phyloP scores from a whole-genome alignment of 2,113 vertebrate genomes.

The Brachypteracias leptosomus region DNA sequence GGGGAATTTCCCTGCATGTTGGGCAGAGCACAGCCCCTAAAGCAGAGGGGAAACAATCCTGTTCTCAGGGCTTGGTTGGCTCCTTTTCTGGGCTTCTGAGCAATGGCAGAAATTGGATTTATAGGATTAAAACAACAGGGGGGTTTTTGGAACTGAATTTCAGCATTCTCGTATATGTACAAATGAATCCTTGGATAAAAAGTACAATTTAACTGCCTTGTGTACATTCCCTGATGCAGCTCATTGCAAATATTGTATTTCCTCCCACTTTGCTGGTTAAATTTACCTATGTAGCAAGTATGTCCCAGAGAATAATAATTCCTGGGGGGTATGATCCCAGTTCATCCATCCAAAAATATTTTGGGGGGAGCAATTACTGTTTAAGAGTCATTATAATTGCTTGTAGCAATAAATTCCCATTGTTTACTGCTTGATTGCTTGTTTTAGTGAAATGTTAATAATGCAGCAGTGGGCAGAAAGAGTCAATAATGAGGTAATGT shows the following conservation, averaged over 20 bases:
- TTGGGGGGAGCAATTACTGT: background rate
- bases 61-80: background rate
- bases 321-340: background rate
- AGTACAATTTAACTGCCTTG: background rate
- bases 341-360: background rate
- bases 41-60: background rate
- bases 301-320: background rate
- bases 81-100: background rate
- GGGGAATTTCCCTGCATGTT: background rate
- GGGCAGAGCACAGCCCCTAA: background rate
- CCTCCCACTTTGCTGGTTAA: background rate
- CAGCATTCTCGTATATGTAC: background rate
- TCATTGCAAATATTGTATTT: background rate
- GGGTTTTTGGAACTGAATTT: background rate
- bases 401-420: background rate
- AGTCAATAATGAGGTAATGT: constrained; percentile 55
- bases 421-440: constrained; percentile 40
- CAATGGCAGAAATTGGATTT: background rate
- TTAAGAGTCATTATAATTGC: background rate
- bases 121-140: background rate
- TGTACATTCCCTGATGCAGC: background rate
- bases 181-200: background rate
- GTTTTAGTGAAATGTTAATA: constrained; percentile 49
- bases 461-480: constrained; percentile 33
- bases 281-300: background rate